Base-by-base conservation (phyloP, 2,888 invertebrate genomes). In the Scrobipalpa atriplicella region DNA sequence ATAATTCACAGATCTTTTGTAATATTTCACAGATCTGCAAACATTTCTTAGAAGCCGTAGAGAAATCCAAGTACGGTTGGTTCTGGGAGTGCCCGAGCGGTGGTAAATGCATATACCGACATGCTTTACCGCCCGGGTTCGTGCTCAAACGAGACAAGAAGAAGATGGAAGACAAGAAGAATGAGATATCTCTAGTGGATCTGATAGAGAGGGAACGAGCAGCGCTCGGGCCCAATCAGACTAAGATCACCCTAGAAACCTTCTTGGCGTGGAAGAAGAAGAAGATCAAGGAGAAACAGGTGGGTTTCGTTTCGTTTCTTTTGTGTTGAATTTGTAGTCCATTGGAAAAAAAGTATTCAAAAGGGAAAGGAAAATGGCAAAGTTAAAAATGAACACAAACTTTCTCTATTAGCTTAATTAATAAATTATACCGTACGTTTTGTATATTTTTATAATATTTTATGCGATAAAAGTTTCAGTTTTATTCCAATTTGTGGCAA, bases 81-180 rank as follows among this genome's bases (percentile, higher is more conserved):
- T 99, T 99, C 87, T 99, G 99, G 99, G 96, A 97, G 78, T 99
- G 99, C 93, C 99, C 99, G 0, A 95, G 97, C 58, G 99, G 99
- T 9, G 94, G 95, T 56, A 97, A 95, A 79, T 99, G 99, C 86
- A 98, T 98, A 81, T 99, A 99, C 86, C 94, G 97, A 73, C 99
- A 99, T 82, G 98, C 98, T 0, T 85, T 99, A 69, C 99, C 99
- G 0, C 93, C 97, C 56, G 99, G 99, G 65, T 99, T 98, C 87
- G 97, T 98, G 1, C 94, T 99, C 54, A 99, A 99, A 84, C 96
- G 97, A 79, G 98, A 98, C 84, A 96, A 97, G 81, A 98, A 98
- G 86, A 96, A 97, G 78, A 95, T 97, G 87, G 96, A 97, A 68
- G 98, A 98, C 73, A 97, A 96, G 77, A 96, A 96, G 76, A 96